phyloP scores from a whole-genome alignment of 1,140 invertebrate species.

The Elymnias hypermnestra region DNA sequence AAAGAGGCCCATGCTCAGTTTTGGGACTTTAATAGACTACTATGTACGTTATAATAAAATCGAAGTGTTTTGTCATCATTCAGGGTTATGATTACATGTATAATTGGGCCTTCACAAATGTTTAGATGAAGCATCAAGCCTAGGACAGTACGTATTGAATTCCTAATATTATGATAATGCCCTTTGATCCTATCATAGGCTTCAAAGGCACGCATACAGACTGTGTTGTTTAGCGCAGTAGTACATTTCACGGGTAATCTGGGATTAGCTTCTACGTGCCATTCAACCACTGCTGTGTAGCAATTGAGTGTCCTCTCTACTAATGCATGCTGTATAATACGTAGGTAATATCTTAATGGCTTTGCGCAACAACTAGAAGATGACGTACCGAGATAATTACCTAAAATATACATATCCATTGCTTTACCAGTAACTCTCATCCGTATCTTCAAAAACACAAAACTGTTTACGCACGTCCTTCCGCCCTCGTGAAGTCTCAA shows the following conservation, averaged over 20 bases:
- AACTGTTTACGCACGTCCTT: too few species aligned
- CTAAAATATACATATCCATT: background rate
- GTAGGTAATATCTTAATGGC: too few species aligned
- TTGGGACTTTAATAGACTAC: too few species aligned
- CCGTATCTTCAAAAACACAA: too few species aligned
- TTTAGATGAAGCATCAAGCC: background rate
- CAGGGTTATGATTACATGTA: too few species aligned
- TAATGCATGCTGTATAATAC: conserved; percentile 1
- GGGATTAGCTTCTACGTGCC: conserved; percentile 54
- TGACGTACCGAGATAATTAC: too few species aligned
- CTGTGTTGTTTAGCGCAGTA: conserved; percentile 44
- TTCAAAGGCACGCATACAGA: conserved; percentile 60
- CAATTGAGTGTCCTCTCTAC: background rate
- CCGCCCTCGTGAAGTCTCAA: too few species aligned
- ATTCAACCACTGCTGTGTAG: conserved; percentile 42
- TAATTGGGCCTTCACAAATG: background rate
- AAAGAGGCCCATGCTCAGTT: too few species aligned
- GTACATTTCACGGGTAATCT: conserved; percentile 50
- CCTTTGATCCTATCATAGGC: conserved; percentile 65
- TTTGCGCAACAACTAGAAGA: too few species aligned
- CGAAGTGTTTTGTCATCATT: too few species aligned
- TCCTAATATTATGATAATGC: conserved; percentile 27
- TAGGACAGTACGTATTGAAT: background rate
- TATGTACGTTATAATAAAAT: too few species aligned
- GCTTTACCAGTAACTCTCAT: too few species aligned